Evolutionary conservation across 92 coral and sea anemone species (phyloP).

Genomic region (Blastomussa wellsi): DNA sequence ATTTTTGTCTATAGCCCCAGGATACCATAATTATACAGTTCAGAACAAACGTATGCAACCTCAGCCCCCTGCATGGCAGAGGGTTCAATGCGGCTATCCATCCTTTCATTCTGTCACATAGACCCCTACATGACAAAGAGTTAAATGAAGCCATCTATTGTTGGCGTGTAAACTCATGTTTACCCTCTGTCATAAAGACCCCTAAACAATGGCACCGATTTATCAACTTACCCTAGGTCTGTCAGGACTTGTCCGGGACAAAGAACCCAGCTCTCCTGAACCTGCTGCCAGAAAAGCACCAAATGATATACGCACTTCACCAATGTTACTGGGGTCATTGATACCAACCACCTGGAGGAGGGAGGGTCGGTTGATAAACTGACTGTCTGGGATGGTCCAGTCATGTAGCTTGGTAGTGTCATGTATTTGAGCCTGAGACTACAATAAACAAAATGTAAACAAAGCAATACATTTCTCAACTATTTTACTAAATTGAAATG

Average conservation of each 20-base stretch:
- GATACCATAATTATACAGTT: background rate
- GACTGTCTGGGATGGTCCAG: conserved; percentile 85
- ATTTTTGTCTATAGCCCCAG: too few species aligned
- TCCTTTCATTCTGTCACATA: background rate
- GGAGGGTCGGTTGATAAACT: conserved; percentile 60
- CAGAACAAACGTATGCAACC: background rate
- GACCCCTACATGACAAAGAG: background rate
- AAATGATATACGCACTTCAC: conserved; percentile 92
- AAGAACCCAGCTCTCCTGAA: conserved; percentile 85
- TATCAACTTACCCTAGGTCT: conserved; percentile 81
- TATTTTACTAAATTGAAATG: background rate
- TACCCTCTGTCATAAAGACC: too few species aligned
- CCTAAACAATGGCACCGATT: too few species aligned
- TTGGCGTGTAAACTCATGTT: too few species aligned
- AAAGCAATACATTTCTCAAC: background rate
- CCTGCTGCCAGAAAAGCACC: conserved; percentile 82
- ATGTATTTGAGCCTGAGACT: conserved; percentile 17
- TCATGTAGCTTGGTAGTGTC: conserved; percentile 48
- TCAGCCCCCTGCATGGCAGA: background rate
- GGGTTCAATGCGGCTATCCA: background rate
- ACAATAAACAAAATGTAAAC: background rate
- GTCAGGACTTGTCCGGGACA: conserved; percentile 62
- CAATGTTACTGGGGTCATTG: conserved; percentile 84
- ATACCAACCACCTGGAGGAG: conserved; percentile 72
- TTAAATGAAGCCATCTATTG: background rate